Percentiles rank a stretch among this genome's conserved stretches.
phyloP scores from a whole-genome alignment of 2,797 vertebrate species.

The Acanthopagrus latus region DNA sequence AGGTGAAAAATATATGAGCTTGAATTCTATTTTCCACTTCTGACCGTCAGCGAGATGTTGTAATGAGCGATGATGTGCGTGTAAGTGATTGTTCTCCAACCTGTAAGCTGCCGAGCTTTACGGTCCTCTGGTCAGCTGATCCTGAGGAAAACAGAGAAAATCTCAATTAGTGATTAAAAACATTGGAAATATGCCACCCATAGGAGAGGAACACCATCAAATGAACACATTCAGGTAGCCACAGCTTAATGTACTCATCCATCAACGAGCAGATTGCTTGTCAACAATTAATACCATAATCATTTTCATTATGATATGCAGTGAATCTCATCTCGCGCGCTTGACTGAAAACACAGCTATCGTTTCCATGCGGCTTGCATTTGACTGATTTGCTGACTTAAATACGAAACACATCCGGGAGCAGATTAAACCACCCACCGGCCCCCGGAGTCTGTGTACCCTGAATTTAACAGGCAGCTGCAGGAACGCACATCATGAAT shows the following conservation, averaged over 20 bases:
- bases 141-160: conserved; percentile 11
- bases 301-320: neutral
- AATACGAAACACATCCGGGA: conserved; percentile 50
- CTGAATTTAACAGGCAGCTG: conserved; percentile 65
- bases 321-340: conserved; percentile 5
- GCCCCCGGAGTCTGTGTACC: conserved; percentile 32
- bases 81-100: conserved; percentile 18
- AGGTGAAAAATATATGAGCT: neutral
- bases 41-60: neutral
- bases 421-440: conserved; percentile 57
- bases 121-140: conserved; percentile 7
- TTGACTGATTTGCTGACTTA: conserved; percentile 58
- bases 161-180: conserved; percentile 1
- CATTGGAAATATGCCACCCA: neutral
- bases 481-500: conserved; percentile 77
- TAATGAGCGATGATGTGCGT: neutral
- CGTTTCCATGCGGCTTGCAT: conserved; percentile 10
- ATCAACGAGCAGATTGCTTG: conserved; percentile 13
- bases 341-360: conserved; percentile 8
- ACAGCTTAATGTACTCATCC: neutral
- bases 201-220: neutral
- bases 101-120: conserved; percentile 3
- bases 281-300: conserved; percentile 16
- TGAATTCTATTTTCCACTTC: conserved; percentile 5
- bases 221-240: neutral